Percentiles rank a stretch among this genome's conserved stretches.
Evolutionary conservation across 2,888 invertebrate genomes (phyloP).

Genomic region (Drosophila neotestacea): DNA sequence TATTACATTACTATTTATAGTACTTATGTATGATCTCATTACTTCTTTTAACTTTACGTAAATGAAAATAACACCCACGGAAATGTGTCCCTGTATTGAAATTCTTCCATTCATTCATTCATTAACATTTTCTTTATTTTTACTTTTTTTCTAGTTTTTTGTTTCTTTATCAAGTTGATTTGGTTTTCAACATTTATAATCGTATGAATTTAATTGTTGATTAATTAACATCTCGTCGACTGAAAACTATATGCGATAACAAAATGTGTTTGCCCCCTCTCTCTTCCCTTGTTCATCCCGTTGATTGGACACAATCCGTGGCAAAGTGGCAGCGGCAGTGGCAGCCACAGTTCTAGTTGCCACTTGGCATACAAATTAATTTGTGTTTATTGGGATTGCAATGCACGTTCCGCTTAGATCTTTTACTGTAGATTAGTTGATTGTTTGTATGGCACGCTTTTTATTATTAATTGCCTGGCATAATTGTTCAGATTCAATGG

Average conservation of each 20-base stretch:
- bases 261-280: neutral
- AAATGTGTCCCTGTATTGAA: too few relatives aligned
- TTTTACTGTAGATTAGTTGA: constrained; percentile 45
- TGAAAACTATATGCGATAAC: constrained; percentile 10
- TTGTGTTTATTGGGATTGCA: constrained; percentile 52
- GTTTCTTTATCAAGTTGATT: neutral
- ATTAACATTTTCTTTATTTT: neutral
- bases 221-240: neutral
- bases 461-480: constrained; percentile 65
- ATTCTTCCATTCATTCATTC: too few relatives aligned
- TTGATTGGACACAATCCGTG: neutral
- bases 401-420: constrained; percentile 57
- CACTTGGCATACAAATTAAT: constrained; percentile 67
- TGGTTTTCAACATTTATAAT: neutral
- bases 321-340: constrained; percentile 6
- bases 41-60: too few relatives aligned
- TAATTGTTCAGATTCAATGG: constrained; percentile 72
- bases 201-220: neutral
- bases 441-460: constrained; percentile 40
- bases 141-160: neutral
- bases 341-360: constrained; percentile 16
- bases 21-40: too few relatives aligned
- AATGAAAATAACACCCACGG: too few relatives aligned
- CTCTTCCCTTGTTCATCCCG: neutral
- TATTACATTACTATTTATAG: too few relatives aligned